A percentile compares a stretch with the other conserved stretches of the same genome.
These are phyloP conservation scores for Rhea pennata DNA, from an alignment of 2,113 vertebrate species.

Conservation along the genomic window DNA sequence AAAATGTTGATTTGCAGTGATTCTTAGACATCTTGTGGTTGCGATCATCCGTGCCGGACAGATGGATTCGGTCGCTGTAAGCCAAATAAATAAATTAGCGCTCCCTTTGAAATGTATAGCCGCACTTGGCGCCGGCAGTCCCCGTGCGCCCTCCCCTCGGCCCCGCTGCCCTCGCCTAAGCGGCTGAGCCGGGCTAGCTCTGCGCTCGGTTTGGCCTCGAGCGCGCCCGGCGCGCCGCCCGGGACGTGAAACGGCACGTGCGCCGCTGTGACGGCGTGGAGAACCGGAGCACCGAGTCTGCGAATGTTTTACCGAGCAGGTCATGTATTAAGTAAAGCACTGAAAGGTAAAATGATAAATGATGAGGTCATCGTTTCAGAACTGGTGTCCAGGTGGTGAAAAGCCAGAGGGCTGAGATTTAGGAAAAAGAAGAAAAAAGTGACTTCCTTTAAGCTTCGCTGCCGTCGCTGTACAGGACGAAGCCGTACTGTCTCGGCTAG, in stretches of 20 bases:
- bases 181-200: constrained; percentile 60
- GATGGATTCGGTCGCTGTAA: constrained; percentile 70
- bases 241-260: constrained; percentile 70
- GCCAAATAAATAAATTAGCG: constrained; percentile 75
- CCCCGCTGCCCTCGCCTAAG: constrained; percentile 58
- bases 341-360: constrained; percentile 78
- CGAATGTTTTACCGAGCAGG: constrained; percentile 75
- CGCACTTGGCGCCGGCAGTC: constrained; percentile 65
- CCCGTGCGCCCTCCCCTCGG: constrained; percentile 16
- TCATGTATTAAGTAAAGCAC: constrained; percentile 74
- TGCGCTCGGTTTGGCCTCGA: constrained; percentile 61
- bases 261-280: constrained; percentile 75
- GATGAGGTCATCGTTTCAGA: constrained; percentile 68
- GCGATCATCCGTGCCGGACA: constrained; percentile 59
- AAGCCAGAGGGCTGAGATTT: constrained; percentile 45
- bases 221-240: constrained; percentile 57
- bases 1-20: constrained; percentile 19
- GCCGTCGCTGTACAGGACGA: neutral
- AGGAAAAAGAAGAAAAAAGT: constrained; percentile 53
- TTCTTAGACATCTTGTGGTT: constrained; percentile 41
- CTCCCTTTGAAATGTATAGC: constrained; percentile 76
- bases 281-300: constrained; percentile 67
- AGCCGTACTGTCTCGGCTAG: accelerated
- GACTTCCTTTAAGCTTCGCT: constrained; percentile 29
- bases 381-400: constrained; percentile 65